These are phyloP conservation scores for Platyscelio sp. DNA, from an alignment of 2,888 invertebrate species.

Conservation along the genomic window DNA sequence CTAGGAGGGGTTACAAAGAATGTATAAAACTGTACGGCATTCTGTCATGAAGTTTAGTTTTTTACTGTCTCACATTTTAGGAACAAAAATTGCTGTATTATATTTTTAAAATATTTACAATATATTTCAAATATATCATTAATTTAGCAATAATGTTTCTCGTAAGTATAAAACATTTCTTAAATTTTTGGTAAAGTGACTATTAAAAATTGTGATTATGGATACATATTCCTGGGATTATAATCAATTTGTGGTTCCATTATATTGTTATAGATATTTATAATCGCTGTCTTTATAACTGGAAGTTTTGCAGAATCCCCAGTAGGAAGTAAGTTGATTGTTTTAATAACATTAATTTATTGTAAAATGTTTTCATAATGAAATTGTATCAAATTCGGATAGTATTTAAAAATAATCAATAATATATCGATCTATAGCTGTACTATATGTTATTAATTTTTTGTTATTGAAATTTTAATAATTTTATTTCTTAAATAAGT, in stretches of 20 bases:
- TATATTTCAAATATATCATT: constrained; percentile 24
- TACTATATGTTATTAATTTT: too few relatives aligned
- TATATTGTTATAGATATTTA: constrained; percentile 57
- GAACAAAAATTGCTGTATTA: constrained; percentile 56
- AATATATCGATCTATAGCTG: too few relatives aligned
- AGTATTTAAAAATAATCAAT: too few relatives aligned
- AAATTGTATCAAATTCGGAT: too few relatives aligned
- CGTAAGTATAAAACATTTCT: constrained; percentile 72
- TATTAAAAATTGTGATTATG: not conserved
- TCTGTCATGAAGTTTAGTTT: constrained; percentile 78
- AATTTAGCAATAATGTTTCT: constrained; percentile 72
- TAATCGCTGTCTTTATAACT: constrained; percentile 48
- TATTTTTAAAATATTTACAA: too few relatives aligned
- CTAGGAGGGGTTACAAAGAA: constrained; percentile 79
- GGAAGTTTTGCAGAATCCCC: constrained; percentile 50
- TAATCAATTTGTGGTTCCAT: constrained; percentile 8
- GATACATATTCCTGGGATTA: not conserved
- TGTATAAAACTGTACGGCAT: constrained; percentile 82
- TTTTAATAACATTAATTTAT: too few relatives aligned
- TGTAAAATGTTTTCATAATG: too few relatives aligned
- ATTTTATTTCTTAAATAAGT: too few relatives aligned
- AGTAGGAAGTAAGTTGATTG: too few relatives aligned
- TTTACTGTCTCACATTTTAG: constrained; percentile 75
- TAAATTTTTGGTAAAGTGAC: not conserved
- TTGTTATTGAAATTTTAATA: too few relatives aligned